These are phyloP conservation scores for Gymnothorax reevesii DNA, from an alignment of 2,797 vertebrate genomes.

Conservation along the genomic window DNA sequence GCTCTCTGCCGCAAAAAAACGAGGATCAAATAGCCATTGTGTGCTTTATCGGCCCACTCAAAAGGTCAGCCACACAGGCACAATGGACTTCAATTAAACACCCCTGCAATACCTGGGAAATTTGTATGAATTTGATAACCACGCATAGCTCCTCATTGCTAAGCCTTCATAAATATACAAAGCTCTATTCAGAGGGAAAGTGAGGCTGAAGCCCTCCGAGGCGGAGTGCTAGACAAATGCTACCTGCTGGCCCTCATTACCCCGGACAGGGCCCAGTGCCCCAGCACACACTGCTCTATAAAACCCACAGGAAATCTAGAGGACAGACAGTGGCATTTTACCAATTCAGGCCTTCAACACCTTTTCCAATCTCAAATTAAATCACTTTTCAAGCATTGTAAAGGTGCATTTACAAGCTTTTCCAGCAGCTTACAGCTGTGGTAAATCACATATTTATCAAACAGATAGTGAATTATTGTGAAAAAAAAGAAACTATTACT, in stretches of 20 bases:
- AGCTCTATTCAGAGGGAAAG: slow-evolving; percentile 72
- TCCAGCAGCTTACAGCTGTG: too few relatives aligned
- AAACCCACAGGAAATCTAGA: slow-evolving; percentile 45
- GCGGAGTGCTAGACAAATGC: slow-evolving; percentile 52
- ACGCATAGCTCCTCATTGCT: slow-evolving; percentile 79
- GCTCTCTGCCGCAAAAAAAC: slow-evolving; percentile 67
- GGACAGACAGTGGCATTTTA: slow-evolving; percentile 53
- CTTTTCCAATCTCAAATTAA: too few relatives aligned
- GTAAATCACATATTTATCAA: too few relatives aligned
- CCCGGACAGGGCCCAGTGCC: slow-evolving; percentile 47
- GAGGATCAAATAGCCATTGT: slow-evolving; percentile 81
- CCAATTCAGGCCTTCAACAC: background rate
- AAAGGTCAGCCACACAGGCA: slow-evolving; percentile 75
- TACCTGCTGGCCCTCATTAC: slow-evolving; percentile 40
- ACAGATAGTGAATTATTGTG: too few relatives aligned
- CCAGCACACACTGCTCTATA: slow-evolving; percentile 58
- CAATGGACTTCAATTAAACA: slow-evolving; percentile 79
- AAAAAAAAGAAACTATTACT: too few relatives aligned
- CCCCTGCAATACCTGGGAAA: slow-evolving; percentile 68
- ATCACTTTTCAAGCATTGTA: too few relatives aligned
- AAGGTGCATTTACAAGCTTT: too few relatives aligned
- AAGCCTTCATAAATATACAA: slow-evolving; percentile 90
- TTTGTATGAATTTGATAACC: slow-evolving; percentile 53
- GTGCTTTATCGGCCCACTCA: slow-evolving; percentile 76
- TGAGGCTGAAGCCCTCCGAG: slow-evolving; percentile 61